Evolutionary conservation across 2,113 vertebrate genomes (phyloP).

Genomic region (Petaurus breviceps): DNA sequence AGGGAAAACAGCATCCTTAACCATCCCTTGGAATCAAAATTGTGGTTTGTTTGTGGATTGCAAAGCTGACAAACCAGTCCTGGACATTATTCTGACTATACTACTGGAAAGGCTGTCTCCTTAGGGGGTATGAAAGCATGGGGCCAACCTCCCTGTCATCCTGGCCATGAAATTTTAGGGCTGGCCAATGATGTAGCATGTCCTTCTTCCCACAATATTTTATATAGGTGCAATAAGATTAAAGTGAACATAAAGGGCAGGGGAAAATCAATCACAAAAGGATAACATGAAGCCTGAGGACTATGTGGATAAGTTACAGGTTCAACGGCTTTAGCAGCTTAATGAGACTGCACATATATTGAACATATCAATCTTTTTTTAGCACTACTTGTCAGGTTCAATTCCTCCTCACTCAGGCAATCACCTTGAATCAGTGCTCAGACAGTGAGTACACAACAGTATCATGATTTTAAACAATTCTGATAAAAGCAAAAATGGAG

Average conservation of each 20-base stretch:
- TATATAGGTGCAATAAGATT: not conserved
- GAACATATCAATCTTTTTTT: not conserved
- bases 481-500: not conserved
- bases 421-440: not conserved
- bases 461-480: not conserved
- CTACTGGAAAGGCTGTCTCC: not conserved
- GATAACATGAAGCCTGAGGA: not conserved
- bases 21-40: constrained; percentile 29
- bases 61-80: constrained; percentile 9
- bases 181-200: not conserved
- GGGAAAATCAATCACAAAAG: not conserved
- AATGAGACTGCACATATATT: not conserved
- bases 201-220: not conserved
- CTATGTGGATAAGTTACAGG: not conserved
- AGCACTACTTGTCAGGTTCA: not conserved
- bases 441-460: not conserved
- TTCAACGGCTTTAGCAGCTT: not conserved
- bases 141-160: not conserved
- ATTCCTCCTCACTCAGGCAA: not conserved
- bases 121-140: not conserved
- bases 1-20: constrained; percentile 24
- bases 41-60: constrained; percentile 6
- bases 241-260: not conserved
- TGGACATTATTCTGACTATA: not conserved
- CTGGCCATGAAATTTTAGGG: not conserved